Evolutionary conservation across 2,888 invertebrate species (phyloP).

Genomic region (Hypolimnas misippus): DNA sequence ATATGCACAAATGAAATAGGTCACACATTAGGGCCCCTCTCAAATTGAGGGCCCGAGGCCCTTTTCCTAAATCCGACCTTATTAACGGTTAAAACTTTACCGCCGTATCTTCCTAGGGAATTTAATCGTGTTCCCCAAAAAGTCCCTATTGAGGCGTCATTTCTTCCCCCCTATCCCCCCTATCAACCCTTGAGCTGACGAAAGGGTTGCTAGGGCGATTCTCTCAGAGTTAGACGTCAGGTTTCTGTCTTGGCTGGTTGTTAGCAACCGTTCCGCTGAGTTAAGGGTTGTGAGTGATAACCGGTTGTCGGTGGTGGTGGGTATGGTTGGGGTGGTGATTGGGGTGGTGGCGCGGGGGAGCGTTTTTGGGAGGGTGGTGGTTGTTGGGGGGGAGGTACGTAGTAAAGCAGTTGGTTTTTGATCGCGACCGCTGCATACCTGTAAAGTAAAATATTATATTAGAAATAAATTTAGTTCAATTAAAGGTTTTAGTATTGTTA

Average conservation of each 20-base stretch:
- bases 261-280: slow-evolving; percentile 62
- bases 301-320: slow-evolving; percentile 55
- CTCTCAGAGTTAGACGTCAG: slow-evolving; percentile 58
- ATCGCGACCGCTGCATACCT: slow-evolving; percentile 81
- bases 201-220: slow-evolving; percentile 66
- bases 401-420: slow-evolving; percentile 70
- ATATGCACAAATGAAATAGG: no score
- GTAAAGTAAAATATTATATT: slow-evolving; percentile 24
- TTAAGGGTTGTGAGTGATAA: slow-evolving; percentile 60
- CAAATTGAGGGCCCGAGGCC: no score
- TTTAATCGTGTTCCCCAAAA: slow-evolving; percentile 51
- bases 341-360: slow-evolving; percentile 66
- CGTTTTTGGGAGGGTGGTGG: slow-evolving; percentile 59
- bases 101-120: slow-evolving; percentile 67
- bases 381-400: slow-evolving; percentile 70
- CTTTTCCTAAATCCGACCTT: not conserved
- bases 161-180: slow-evolving; percentile 74
- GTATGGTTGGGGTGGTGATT: slow-evolving; percentile 51
- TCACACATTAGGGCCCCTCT: no score
- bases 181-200: slow-evolving; percentile 72
- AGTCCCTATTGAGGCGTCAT: slow-evolving; percentile 75
- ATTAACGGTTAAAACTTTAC: slow-evolving; percentile 45
- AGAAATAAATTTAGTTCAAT: not conserved
- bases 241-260: slow-evolving; percentile 51
- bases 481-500: not conserved